Base-by-base conservation (phyloP, 2,113 vertebrate genomes). In the Gila orcuttii region DNA sequence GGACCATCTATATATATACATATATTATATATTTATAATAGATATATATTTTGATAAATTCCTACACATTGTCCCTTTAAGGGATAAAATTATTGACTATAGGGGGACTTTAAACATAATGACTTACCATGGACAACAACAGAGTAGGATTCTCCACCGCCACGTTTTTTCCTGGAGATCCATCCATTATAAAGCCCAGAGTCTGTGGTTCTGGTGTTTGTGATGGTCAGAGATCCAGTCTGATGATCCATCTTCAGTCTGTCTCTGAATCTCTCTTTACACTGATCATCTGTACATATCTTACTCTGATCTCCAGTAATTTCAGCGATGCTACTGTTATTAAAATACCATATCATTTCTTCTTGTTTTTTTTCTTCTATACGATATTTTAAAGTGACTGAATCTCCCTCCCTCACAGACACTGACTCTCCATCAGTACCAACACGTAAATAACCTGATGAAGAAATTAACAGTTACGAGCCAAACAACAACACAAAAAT, bases 341-440 rank as follows among this genome's bases (percentile, higher is more conserved):
- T 71, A 39, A 71, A 71, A 71, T 12, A 10, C 68, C 33, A 39
- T 12, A 12, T 42, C 7, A 71, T 23, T 10, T 71, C 33, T 71
- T 39, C 19, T 11, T 71, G 0, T 23, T 71, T 17, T 39, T 71
- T 1, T 39, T 39, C 17, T 33, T 33, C 31, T 7, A 23, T 11
- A 39, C 0, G 33, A 39, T 23, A 23, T 39, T 11, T 71, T 39
- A 71, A 11, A 39, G 68, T 71, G 68, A 71, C 68, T 12, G 68
- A 71, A 71, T 71, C 68, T 71, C 33, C 33, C 68, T 71, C 33
- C 68, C 39, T 71, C 33, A 71, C 68, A 71, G 68, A 23, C 19
- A 71, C 33, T 8, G 31, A 8, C 15, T 0, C 15, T 21, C 1
- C 31, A 4, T 68, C 15, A 36, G 17, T 10, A 33, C 1, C 17